A percentile compares a stretch with the other conserved stretches of the same genome.
Conservation (phyloP, 2,888 invertebrate species). For the Nemoura dubitans region DNA sequence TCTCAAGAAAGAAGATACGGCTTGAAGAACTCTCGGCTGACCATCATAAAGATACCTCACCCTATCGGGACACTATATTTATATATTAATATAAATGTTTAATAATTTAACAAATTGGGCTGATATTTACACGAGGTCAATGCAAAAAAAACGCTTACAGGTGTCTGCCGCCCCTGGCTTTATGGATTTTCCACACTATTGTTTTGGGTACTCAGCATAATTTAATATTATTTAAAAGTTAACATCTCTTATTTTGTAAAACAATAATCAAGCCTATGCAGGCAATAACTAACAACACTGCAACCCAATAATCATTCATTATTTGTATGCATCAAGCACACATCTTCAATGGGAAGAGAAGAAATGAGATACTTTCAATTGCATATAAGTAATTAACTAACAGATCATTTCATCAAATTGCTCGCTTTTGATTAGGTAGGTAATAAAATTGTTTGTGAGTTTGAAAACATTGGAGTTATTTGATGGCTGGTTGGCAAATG, state of each 20-base stretch:
- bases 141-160: conserved; percentile 16
- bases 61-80: neutral
- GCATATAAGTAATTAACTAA: conserved; percentile 43
- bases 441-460: conserved; percentile 30
- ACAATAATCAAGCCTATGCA: conserved; percentile 34
- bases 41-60: neutral
- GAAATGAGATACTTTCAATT: conserved; percentile 41
- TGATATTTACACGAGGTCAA: conserved; percentile 34
- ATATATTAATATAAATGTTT: neutral
- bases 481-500: neutral
- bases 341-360: conserved; percentile 39
- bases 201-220: conserved; percentile 25
- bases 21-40: neutral
- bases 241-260: conserved; percentile 36
- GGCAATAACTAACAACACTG: conserved; percentile 44
- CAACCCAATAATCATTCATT: conserved; percentile 45
- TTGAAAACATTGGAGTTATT: conserved; percentile 36
- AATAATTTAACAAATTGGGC: conserved; percentile 33
- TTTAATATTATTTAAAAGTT: conserved; percentile 8
- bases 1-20: neutral
- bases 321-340: conserved; percentile 41
- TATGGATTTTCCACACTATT: neutral
- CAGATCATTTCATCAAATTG: conserved; percentile 47
- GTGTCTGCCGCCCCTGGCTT: neutral
- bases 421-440: conserved; percentile 24